Evolutionary conservation across 2,888 invertebrate species (phyloP), one percentile per base, ranked within the genome.

Genomic region (Scelioninae gen. 1): DNA sequence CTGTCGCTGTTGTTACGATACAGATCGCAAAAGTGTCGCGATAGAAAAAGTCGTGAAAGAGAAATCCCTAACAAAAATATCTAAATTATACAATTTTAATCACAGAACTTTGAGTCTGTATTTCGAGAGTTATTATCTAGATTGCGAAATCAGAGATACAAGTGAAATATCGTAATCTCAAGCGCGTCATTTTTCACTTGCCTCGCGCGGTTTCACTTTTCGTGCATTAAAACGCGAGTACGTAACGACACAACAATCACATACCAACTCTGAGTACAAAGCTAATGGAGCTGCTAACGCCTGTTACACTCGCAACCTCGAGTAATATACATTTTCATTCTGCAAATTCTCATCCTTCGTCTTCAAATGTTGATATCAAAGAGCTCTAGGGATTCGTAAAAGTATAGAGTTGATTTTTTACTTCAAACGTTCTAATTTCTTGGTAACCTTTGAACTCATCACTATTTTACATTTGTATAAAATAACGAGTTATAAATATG

Each of bases 81-180:
- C 79, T 79, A 79, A 79, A 79, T 78, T 78, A 78, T 78, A 47
- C 78, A 55, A 78, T 63, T 78, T 63, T 38, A 78, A 78, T 78
- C 78, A 23, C 40, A 65, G 9, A 69, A 77, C 43, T 40, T 23
- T 13, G 45, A 45, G 51, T 29, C 55, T 6, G 15, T 62, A 51
- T 66, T 66, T 11, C 56, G 45, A 31, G 15, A 77, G 31, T 69
- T 68, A 66, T 63, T 53, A 77, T 63, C 45, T 29, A 69, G 68
- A 76, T 68, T 31, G 15, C 11, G 11, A 34, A 56, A 60, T 53
- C 53, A 23, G 43, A 58, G 66, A 60, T 76, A 65, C 55, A 7
- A 58, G 29, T 23, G 45, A 45, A n/a, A n/a, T n/a, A n/a, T n/a
- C 34, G 49, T 34, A 47, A 63, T 63, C 49, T 63, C 23, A 23